Conservation (phyloP, 1,140 invertebrate genomes). For the Danaus melanippus region DNA sequence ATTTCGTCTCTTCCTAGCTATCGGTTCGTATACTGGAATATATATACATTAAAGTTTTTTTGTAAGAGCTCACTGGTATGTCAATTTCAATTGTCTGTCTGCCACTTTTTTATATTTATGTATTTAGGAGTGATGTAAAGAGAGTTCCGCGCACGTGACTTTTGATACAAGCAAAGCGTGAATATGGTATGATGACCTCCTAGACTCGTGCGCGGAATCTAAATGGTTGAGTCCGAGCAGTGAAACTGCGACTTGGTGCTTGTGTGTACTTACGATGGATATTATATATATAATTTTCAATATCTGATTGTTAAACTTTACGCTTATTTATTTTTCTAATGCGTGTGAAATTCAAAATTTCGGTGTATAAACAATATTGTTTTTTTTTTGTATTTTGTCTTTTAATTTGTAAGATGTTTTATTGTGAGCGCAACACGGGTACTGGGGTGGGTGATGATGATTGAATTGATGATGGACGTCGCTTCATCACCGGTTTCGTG, state of each 20-base stretch:
- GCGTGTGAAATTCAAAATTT: slow-evolving; percentile 26
- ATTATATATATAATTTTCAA: slow-evolving; percentile 42
- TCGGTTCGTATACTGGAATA: slow-evolving; percentile 11
- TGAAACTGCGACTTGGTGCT: slow-evolving; percentile 63
- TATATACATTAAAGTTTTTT: slow-evolving; percentile 6
- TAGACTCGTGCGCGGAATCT: too few species aligned
- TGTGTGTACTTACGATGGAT: slow-evolving; percentile 66
- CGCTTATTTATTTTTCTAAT: slow-evolving; percentile 59
- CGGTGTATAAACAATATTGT: slow-evolving; percentile 21
- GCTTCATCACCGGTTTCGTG: slow-evolving; percentile 15
- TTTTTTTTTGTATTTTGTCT: slow-evolving; percentile 28
- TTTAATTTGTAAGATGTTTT: slow-evolving; percentile 26
- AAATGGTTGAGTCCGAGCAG: slow-evolving; percentile 28
- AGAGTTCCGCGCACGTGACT: slow-evolving; percentile 10
- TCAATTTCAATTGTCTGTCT: slow-evolving; percentile 16
- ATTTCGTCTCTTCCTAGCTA: slow-evolving; percentile 15
- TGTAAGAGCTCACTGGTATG: slow-evolving; percentile 1
- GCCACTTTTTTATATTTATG: slow-evolving; percentile 24
- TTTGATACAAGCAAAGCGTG: slow-evolving; percentile 1
- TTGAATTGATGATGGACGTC: too few species aligned
- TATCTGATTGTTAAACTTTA: slow-evolving; percentile 43
- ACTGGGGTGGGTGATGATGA: slow-evolving; percentile 11
- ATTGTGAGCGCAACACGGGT: slow-evolving; percentile 33
- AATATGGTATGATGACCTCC: too few species aligned
- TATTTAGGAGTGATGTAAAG: slow-evolving; percentile 16